These are phyloP conservation scores for Poeciliopsis infans DNA, from an alignment of 2,797 vertebrate genomes.

Conservation along the genomic window DNA sequence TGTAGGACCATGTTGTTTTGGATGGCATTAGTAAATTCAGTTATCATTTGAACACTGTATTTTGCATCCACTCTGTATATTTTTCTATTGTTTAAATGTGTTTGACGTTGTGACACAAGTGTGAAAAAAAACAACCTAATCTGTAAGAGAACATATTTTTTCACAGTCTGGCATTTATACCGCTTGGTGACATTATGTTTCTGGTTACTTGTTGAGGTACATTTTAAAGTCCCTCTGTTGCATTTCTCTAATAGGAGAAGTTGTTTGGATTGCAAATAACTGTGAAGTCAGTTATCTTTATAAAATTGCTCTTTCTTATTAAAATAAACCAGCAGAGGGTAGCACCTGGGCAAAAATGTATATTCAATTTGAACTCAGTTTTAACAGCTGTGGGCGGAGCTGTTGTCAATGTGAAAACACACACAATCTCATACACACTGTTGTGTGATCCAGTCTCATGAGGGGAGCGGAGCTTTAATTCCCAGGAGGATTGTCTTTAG, in stretches of 20 bases:
- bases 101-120: background rate
- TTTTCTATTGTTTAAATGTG: background rate
- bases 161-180: background rate
- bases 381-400: background rate
- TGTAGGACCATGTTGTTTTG: background rate
- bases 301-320: background rate
- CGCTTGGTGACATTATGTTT: background rate
- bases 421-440: background rate
- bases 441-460: constrained; percentile 34
- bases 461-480: constrained; percentile 57
- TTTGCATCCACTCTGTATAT: background rate
- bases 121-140: background rate
- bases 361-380: background rate
- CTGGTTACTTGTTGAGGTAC: background rate
- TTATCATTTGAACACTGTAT: background rate
- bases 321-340: background rate
- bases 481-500: constrained; percentile 52
- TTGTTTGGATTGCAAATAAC: background rate
- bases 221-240: background rate
- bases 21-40: background rate
- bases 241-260: background rate
- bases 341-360: background rate
- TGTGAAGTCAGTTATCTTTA: background rate
- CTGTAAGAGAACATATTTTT: background rate
- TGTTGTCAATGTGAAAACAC: background rate